A percentile compares a stretch with the other conserved stretches of the same genome.
These are phyloP conservation scores for Porites cylindrica DNA, from an alignment of 92 coral and sea anemone species.

Conservation along the genomic window DNA sequence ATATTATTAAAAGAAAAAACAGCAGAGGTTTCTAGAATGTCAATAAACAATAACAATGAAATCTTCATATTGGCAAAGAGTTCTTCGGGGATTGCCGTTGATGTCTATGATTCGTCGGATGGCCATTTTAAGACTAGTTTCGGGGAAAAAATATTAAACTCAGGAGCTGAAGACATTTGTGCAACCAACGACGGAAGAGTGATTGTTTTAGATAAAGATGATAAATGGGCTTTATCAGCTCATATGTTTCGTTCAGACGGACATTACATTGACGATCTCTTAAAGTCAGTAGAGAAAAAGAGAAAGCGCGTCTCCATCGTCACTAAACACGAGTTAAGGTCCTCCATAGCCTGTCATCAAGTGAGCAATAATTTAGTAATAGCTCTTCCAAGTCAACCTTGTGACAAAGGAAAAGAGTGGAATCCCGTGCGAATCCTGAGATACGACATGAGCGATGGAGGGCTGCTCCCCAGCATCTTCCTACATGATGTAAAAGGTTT, in stretches of 20 bases:
- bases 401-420: too few species aligned
- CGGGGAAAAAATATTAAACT: background rate
- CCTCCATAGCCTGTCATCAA: background rate
- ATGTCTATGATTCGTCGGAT: background rate
- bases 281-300: background rate
- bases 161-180: background rate
- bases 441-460: background rate
- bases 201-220: background rate
- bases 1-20: background rate
- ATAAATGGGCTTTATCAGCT: background rate
- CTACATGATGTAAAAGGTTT: background rate
- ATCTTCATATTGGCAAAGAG: background rate
- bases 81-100: background rate
- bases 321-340: background rate
- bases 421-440: background rate
- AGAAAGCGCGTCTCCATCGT: background rate
- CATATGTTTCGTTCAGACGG: conserved; percentile 3
- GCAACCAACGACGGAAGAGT: background rate
- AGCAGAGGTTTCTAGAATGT: background rate
- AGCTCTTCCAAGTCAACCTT: background rate
- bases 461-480: background rate
- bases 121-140: background rate
- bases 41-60: background rate
- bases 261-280: background rate
- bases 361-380: background rate